Percentiles rank a stretch among this genome's conserved stretches.
phyloP scores from a whole-genome alignment of 2,797 vertebrate genomes.

The Oreortyx pictus region DNA sequence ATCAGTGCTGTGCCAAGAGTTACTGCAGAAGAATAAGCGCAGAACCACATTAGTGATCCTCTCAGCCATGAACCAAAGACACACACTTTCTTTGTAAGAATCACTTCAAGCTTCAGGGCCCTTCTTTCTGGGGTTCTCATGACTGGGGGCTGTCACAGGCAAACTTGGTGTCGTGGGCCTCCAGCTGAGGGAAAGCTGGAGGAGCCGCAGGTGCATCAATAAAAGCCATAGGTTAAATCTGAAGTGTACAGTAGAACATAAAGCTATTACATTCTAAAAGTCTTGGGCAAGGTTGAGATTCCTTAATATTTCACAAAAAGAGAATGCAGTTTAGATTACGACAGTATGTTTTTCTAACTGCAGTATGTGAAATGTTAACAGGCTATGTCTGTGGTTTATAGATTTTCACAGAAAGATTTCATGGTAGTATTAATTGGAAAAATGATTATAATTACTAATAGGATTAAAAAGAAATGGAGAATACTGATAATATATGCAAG shows the following conservation, averaged over 20 bases:
- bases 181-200: background rate
- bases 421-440: background rate
- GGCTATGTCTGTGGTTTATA: background rate
- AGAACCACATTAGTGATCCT: background rate
- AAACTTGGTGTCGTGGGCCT: background rate
- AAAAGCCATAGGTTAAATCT: background rate
- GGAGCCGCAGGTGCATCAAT: background rate
- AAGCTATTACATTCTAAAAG: background rate
- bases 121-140: background rate
- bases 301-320: background rate
- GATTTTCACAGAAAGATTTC: background rate
- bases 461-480: slow-evolving; percentile 17
- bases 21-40: background rate
- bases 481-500: background rate
- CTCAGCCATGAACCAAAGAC: background rate
- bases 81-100: background rate
- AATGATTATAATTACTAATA: slow-evolving; percentile 25
- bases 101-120: background rate
- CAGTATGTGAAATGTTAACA: background rate
- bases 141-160: background rate
- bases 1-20: background rate
- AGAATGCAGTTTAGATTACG: background rate
- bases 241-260: background rate
- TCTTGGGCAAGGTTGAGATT: background rate
- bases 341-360: background rate